A percentile compares a stretch with the other conserved stretches of the same genome.
These are phyloP conservation scores for Dicyrtoma fusca DNA, from an alignment of 2,888 invertebrate genomes.

Conservation along the genomic window DNA sequence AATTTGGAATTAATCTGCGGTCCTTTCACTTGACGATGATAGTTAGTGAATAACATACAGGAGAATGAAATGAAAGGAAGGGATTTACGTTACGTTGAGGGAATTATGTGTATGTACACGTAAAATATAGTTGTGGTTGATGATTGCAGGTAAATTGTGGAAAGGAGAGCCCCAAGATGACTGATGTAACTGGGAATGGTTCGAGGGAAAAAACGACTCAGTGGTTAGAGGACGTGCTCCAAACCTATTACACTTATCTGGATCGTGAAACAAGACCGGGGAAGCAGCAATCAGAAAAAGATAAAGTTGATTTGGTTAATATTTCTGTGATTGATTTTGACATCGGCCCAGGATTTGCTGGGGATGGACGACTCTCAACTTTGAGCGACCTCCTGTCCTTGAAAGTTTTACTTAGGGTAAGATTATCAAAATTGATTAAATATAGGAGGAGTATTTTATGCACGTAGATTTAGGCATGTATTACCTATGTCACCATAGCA, in stretches of 20 bases:
- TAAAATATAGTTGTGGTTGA: neutral
- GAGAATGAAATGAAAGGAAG: neutral
- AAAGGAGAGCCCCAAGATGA: slow-evolving; percentile 39
- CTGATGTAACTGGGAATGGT: slow-evolving; percentile 44
- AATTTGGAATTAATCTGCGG: neutral
- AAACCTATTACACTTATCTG: slow-evolving; percentile 52
- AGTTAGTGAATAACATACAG: neutral
- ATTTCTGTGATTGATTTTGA: slow-evolving; percentile 44
- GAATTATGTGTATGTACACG: neutral
- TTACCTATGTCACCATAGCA: too few relatives aligned
- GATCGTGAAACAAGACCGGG: slow-evolving; percentile 24
- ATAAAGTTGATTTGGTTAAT: slow-evolving; percentile 31
- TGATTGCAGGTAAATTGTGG: slow-evolving; percentile 1
- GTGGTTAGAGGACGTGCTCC: slow-evolving; percentile 54
- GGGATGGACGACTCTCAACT: slow-evolving; percentile 52
- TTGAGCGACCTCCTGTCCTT: slow-evolving; percentile 55
- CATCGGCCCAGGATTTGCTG: slow-evolving; percentile 52
- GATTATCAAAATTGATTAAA: too few relatives aligned
- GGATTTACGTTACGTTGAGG: too few relatives aligned
- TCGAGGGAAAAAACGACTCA: slow-evolving; percentile 56
- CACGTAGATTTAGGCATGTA: too few relatives aligned
- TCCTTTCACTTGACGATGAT: neutral
- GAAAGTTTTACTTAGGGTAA: slow-evolving; percentile 50
- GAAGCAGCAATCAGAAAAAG: slow-evolving; percentile 25
- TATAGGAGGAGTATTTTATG: too few relatives aligned